Conservation (phyloP, 2,113 vertebrate species). For the Cryptomyrus ogoouensis region DNA sequence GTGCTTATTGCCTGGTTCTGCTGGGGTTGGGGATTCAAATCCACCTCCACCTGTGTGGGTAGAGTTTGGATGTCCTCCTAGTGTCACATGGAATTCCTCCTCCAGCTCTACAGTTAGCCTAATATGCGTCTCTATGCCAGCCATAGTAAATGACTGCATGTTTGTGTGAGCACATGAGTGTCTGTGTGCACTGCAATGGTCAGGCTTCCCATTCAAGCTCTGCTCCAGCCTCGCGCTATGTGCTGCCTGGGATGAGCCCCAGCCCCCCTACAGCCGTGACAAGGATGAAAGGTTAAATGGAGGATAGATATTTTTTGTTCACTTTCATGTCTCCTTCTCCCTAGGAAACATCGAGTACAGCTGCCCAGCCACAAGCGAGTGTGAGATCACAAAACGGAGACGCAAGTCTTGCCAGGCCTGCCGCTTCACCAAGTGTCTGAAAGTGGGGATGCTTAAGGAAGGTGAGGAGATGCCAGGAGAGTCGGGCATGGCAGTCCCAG, state of each 20-base stretch:
- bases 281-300: not conserved
- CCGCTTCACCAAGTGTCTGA: conserved; percentile 76
- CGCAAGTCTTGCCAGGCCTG: conserved; percentile 52
- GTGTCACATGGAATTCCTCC: not conserved
- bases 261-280: not conserved
- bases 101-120: not conserved
- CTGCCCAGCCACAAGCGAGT: conserved; percentile 74
- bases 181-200: not conserved
- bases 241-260: not conserved
- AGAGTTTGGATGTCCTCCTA: not conserved
- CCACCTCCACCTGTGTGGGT: not conserved
- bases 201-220: not conserved
- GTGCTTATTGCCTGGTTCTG: not conserved
- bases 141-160: not conserved
- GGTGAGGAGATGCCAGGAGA: conserved; percentile 52
- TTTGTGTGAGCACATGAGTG: not conserved
- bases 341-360: conserved; percentile 77
- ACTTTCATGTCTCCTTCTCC: not conserved
- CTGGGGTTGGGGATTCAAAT: not conserved
- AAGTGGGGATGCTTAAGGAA: conserved; percentile 81
- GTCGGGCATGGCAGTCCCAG: not conserved
- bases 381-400: conserved; percentile 76
- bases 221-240: not conserved
- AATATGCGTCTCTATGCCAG: too few species aligned
- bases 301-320: not conserved